These are phyloP conservation scores for Myanophis thanlyinensis DNA, from an alignment of 2,113 vertebrate species.

Conservation along the genomic window DNA sequence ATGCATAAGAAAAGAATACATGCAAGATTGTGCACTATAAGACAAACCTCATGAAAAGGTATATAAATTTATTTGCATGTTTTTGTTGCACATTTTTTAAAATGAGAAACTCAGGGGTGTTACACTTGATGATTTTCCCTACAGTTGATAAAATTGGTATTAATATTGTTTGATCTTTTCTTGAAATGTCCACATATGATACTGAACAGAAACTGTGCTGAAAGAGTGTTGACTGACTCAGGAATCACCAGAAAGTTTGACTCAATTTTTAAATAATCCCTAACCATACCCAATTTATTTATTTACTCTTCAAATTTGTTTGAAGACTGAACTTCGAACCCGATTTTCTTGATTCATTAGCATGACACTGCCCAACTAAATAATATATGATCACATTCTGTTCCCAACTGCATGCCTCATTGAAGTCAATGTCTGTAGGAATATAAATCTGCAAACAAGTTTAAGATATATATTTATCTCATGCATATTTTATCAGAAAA, in stretches of 20 bases:
- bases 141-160: background rate
- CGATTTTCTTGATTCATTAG: background rate
- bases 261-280: background rate
- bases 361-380: background rate
- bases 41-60: background rate
- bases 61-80: background rate
- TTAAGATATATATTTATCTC: background rate
- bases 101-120: background rate
- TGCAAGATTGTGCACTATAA: background rate
- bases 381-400: background rate
- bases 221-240: background rate
- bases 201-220: background rate
- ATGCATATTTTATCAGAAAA: constrained; percentile 2
- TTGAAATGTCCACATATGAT: background rate
- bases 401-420: background rate
- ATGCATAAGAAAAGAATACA: background rate
- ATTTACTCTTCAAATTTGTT: background rate
- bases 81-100: background rate
- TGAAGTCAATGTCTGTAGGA: background rate
- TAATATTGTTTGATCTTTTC: background rate
- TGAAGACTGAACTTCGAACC: background rate
- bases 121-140: background rate
- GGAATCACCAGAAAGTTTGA: background rate
- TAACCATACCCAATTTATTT: background rate
- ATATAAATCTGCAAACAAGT: background rate